Conservation (phyloP, 2,888 invertebrate species). For the Phalera bucephala region DNA sequence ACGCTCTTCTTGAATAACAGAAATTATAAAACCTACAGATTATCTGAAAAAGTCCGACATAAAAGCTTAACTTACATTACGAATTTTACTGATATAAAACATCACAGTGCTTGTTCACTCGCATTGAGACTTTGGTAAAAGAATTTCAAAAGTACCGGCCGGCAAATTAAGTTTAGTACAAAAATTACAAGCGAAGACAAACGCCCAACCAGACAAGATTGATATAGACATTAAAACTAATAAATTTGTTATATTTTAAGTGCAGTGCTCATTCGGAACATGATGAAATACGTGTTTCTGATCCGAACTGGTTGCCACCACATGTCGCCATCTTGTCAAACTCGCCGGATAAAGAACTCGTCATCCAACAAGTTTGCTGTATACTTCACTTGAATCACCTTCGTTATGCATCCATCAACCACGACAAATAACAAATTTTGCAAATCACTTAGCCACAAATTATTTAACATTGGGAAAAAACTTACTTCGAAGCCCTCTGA, state of each 20-base stretch:
- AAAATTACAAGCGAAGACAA: too few relatives aligned
- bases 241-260: neutral
- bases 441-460: conserved; percentile 55
- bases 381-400: conserved; percentile 43
- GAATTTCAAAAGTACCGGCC: too few relatives aligned
- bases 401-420: conserved; percentile 31
- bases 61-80: too few relatives aligned
- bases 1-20: too few relatives aligned
- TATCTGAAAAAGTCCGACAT: too few relatives aligned
- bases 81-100: too few relatives aligned
- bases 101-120: too few relatives aligned
- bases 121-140: too few relatives aligned
- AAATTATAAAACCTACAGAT: too few relatives aligned
- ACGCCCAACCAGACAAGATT: too few relatives aligned
- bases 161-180: too few relatives aligned
- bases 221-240: too few relatives aligned
- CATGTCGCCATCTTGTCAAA: conserved; percentile 83
- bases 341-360: conserved; percentile 70
- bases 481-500: conserved; percentile 97
- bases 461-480: conserved; percentile 62
- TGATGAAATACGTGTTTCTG: conserved; percentile 36
- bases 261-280: neutral
- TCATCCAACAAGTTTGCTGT: conserved; percentile 51
- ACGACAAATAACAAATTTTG: conserved; percentile 32
- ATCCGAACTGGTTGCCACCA: conserved; percentile 63